These are phyloP conservation scores for Yponomeuta cagnagella DNA, from an alignment of 2,888 invertebrate genomes.

Conservation along the genomic window DNA sequence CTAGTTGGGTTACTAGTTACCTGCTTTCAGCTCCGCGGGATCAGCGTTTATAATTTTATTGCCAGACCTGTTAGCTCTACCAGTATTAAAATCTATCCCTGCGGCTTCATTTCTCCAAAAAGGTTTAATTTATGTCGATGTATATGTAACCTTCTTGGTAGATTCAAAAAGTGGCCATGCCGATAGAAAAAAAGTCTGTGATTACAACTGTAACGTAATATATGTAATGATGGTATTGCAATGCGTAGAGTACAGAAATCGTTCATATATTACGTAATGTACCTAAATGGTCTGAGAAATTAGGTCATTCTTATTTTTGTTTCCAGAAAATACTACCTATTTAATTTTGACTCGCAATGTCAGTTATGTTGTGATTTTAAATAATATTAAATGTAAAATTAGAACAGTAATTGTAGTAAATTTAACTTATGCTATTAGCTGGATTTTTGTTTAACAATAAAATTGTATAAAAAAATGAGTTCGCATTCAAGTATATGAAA, in stretches of 20 bases:
- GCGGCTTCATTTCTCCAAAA: background rate
- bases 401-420: background rate
- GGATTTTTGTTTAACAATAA: background rate
- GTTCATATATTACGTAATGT: background rate
- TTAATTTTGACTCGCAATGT: background rate
- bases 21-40: too few relatives aligned
- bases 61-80: background rate
- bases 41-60: background rate
- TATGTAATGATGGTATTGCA: background rate
- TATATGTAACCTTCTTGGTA: background rate
- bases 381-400: background rate
- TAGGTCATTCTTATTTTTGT: conserved; percentile 1
- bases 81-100: background rate
- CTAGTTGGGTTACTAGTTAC: too few relatives aligned
- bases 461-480: background rate
- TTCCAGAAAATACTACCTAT: background rate
- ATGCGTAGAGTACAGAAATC: background rate
- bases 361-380: background rate
- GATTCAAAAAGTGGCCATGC: background rate
- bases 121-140: too few relatives aligned
- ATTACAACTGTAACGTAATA: background rate
- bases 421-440: background rate
- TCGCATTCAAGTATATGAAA: too few relatives aligned
- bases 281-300: background rate
- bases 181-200: background rate